A percentile compares a stretch with the other conserved stretches of the same genome.
Evolutionary conservation across 2,797 vertebrate species (phyloP).

Genomic region (Parauchenoglanis punctatus): DNA sequence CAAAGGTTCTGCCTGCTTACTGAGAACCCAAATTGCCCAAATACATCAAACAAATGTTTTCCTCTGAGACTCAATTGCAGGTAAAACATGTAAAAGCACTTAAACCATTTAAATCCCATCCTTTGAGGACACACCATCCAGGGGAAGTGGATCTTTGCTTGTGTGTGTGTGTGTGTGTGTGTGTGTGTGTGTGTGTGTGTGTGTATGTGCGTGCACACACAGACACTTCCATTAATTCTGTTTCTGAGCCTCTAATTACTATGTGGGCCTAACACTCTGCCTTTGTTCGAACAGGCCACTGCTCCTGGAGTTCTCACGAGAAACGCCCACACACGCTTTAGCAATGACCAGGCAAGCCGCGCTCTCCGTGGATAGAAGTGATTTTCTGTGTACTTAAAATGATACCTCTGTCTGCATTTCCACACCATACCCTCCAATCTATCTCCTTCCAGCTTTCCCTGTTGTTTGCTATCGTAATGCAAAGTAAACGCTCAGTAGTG

Average conservation of each 20-base stretch:
- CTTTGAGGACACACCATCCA: slow-evolving; percentile 6
- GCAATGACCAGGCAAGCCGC: slow-evolving; percentile 24
- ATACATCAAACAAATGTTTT: background rate
- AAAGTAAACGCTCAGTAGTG: background rate
- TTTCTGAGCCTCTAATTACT: slow-evolving; percentile 51
- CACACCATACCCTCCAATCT: too few relatives aligned
- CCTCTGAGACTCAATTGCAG: background rate
- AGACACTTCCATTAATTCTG: slow-evolving; percentile 46
- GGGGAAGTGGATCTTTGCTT: slow-evolving; percentile 25
- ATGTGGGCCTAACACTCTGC: slow-evolving; percentile 36
- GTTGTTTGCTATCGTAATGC: background rate
- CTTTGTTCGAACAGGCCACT: slow-evolving; percentile 47
- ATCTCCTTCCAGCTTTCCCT: background rate
- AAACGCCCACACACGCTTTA: slow-evolving; percentile 36
- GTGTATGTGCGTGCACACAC: background rate
- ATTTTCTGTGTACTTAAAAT: background rate
- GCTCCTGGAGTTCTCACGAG: slow-evolving; percentile 48
- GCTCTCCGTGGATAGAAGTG: background rate
- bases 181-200: background rate
- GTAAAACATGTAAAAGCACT: slow-evolving; percentile 18
- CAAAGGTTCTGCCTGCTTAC: background rate
- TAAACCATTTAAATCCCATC: slow-evolving; percentile 12
- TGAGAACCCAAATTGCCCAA: background rate
- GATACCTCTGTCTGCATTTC: background rate
- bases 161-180: background rate